Percentiles rank a stretch among this genome's conserved stretches.
These are phyloP conservation scores for Halichoerus grypus DNA, from an alignment of 2,113 vertebrate species.

Conservation along the genomic window DNA sequence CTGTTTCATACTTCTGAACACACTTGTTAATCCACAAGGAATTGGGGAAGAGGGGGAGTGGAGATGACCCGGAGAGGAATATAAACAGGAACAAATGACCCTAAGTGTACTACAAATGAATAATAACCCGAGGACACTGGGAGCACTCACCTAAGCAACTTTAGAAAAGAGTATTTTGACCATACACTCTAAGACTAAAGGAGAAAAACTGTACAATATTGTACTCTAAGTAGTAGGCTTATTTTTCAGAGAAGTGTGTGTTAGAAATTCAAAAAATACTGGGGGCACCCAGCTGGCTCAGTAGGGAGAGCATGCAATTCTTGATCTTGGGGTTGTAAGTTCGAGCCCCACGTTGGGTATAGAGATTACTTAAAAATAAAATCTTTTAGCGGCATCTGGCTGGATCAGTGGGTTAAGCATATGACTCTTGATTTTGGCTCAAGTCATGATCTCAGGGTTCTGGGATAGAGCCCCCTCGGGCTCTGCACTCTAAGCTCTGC, in stretches of 20 bases:
- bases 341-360: neutral
- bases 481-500: neutral
- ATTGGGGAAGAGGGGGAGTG: neutral
- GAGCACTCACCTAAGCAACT: neutral
- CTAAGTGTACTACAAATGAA: too few species aligned
- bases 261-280: neutral
- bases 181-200: neutral
- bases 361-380: neutral
- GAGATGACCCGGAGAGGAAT: neutral
- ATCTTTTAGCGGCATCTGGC: neutral
- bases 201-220: neutral
- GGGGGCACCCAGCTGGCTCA: neutral
- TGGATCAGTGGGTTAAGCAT: neutral
- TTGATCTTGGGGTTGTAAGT: neutral
- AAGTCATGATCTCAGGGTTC: neutral
- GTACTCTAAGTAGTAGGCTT: neutral
- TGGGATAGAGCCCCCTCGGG: neutral
- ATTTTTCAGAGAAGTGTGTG: neutral
- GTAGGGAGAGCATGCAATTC: neutral
- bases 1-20: neutral
- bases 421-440: neutral
- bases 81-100: neutral
- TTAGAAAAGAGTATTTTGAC: neutral
- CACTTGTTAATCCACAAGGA: neutral
- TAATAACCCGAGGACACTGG: accelerated